Percentiles rank a stretch among this genome's conserved stretches.
Evolutionary conservation across 2,888 invertebrate genomes (phyloP).

Genomic region (Beris chalybata): DNA sequence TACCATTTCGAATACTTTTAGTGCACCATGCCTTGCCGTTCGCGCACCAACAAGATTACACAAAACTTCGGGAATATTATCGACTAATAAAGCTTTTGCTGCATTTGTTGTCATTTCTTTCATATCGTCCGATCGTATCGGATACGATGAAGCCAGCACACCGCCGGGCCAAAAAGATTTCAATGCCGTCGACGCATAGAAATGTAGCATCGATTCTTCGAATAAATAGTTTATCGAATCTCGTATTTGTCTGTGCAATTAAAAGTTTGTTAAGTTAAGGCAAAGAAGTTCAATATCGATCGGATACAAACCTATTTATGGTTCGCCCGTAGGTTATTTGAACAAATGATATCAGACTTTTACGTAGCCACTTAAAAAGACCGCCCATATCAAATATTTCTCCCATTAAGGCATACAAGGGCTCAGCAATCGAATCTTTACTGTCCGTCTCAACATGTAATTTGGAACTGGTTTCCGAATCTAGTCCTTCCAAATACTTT

Average conservation of each 20-base stretch:
- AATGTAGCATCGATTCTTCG: slow-evolving; percentile 88
- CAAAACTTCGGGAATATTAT: slow-evolving; percentile 76
- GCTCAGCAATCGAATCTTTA: slow-evolving; percentile 87
- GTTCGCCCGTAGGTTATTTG: slow-evolving; percentile 91
- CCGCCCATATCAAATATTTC: slow-evolving; percentile 91
- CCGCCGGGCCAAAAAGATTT: slow-evolving; percentile 92
- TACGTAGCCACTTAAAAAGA: slow-evolving; percentile 83
- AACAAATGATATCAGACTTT: slow-evolving; percentile 86
- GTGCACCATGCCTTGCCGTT: slow-evolving; percentile 79
- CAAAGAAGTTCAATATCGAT: background rate
- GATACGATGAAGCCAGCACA: slow-evolving; percentile 61
- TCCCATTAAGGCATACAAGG: slow-evolving; percentile 81
- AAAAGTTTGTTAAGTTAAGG: slow-evolving; percentile 36
- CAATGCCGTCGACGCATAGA: slow-evolving; percentile 78
- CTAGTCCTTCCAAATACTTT: slow-evolving; percentile 71
- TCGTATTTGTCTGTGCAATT: slow-evolving; percentile 71
- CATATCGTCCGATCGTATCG: slow-evolving; percentile 63
- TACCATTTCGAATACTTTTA: slow-evolving; percentile 82
- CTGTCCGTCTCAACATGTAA: slow-evolving; percentile 62
- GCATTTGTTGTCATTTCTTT: slow-evolving; percentile 70
- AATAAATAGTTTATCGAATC: slow-evolving; percentile 85
- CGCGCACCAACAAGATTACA: slow-evolving; percentile 83
- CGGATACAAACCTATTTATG: slow-evolving; percentile 71
- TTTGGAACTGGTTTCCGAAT: slow-evolving; percentile 49
- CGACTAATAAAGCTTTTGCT: slow-evolving; percentile 64